Conservation (phyloP, 2,113 vertebrate genomes). For the Notarius quadriscutis region DNA sequence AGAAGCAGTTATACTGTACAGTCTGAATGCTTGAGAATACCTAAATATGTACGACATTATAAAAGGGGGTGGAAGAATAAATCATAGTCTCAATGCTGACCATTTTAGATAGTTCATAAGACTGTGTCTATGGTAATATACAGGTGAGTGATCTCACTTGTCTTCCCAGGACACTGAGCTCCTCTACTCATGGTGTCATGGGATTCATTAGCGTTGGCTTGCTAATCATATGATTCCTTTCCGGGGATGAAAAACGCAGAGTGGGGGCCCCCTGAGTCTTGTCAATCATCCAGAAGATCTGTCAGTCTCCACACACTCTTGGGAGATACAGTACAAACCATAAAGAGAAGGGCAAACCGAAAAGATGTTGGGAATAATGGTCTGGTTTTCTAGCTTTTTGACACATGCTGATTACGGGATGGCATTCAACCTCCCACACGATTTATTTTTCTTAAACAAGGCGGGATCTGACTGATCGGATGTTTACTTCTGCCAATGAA, state of each 20-base stretch:
- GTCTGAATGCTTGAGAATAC: not conserved
- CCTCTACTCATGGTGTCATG: constrained; percentile 32
- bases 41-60: not conserved
- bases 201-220: constrained; percentile 55
- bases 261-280: constrained; percentile 43
- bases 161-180: constrained; percentile 31
- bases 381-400: constrained; percentile 8
- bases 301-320: constrained; percentile 62
- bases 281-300: constrained; percentile 69
- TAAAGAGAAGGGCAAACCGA: constrained; percentile 55
- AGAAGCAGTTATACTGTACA: constrained; percentile 6
- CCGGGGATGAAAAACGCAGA: constrained; percentile 29
- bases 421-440: not conserved
- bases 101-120: not conserved
- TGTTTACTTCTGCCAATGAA: not conserved
- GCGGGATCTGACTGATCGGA: not conserved
- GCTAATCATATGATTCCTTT: constrained; percentile 50
- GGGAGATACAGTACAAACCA: constrained; percentile 58
- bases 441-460: not conserved
- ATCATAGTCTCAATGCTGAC: constrained; percentile 25
- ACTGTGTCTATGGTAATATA: constrained; percentile 1
- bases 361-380: constrained; percentile 51
- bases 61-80: not conserved
- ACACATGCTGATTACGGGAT: constrained; percentile 34
- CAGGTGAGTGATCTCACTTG: constrained; percentile 28